Conservation (phyloP, 1,140 invertebrate species). For the Steinernema feltiae region DNA sequence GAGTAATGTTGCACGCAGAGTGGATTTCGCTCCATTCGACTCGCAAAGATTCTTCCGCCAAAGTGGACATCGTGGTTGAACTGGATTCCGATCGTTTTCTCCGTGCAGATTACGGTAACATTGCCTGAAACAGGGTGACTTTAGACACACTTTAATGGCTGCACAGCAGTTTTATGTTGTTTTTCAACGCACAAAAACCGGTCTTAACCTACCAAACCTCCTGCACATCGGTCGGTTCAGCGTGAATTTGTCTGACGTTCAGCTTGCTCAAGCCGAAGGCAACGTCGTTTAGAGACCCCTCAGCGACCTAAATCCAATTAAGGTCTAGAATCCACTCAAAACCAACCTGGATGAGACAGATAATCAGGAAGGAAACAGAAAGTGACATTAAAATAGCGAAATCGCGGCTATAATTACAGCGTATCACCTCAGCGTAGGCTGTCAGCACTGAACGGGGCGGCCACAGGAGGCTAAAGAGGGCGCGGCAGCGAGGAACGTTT, state of each 20-base stretch:
- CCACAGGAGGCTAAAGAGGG: conserved; percentile 2
- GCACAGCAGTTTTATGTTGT: neutral
- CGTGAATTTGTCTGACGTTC: neutral
- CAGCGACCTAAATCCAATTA: neutral
- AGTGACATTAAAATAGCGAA: neutral
- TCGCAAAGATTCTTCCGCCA: conserved; percentile 25
- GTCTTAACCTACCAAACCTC: conserved; percentile 4
- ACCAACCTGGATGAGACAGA: no score
- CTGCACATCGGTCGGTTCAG: neutral
- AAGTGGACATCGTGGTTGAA: conserved; percentile 13
- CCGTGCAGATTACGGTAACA: conserved; percentile 16
- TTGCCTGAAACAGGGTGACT: no score
- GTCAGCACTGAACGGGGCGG: no score
- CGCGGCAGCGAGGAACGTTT: neutral
- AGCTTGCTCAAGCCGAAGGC: neutral
- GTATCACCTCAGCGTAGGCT: no score
- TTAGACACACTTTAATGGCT: no score
- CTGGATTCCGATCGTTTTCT: conserved; percentile 31
- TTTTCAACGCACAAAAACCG: neutral
- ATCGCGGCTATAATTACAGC: neutral
- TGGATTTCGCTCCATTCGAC: conserved; percentile 27
- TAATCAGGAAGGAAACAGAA: neutral
- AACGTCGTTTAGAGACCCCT: neutral
- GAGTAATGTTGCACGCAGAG: conserved; percentile 30
- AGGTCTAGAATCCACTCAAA: neutral